Evolutionary conservation across 1,140 invertebrate genomes (phyloP), one percentile per base, ranked within the genome.

Genomic region (Temnothorax curvispinosus): DNA sequence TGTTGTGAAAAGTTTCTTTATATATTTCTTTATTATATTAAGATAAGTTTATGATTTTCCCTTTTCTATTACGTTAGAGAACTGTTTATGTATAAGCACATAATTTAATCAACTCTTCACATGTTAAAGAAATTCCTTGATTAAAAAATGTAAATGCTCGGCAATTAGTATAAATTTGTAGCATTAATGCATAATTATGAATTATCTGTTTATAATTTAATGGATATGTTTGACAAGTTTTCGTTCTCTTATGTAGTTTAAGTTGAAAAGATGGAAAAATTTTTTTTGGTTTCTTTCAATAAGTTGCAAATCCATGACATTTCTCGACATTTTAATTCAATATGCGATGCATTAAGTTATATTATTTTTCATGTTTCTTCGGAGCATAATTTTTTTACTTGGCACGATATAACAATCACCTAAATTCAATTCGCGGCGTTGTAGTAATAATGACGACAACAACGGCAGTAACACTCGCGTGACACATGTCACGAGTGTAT

Each of bases 401-500:
- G 69, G 13, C 69, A 74, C 65, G 35, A 4, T 52, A 8, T 71
- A 62, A 56, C 56, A 91, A 71, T 88, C 89, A 90, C 90, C 89
- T 90, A 90, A 81, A 91, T 78, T 90, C 84, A 62, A 91, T 65
- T 87, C 76, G 86, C 89, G 67, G n/a, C n/a, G 38, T 81, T 71
- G n/a, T 67, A 44, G 21, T 56, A 60, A 84, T 80, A 72, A 90
- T 77, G 69, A 80, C 87, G 65, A 87, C 84, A 84, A 90, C 74
- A 90, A 78, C 89, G 75, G 65, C 77, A 89, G 75, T 38, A 91
- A 78, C 89, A 91, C 88, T 91, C 87, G 89, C 76, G 88, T 92
- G 89, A 91, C 90, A 88, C 85, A 89, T 92, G 89, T 92, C 92
- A 90, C 87, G 86, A 87, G 67, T 89, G 86, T 88, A 88, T 88